Conservation (phyloP, 2,888 invertebrate genomes). For the Polyommatus iphigenia region DNA sequence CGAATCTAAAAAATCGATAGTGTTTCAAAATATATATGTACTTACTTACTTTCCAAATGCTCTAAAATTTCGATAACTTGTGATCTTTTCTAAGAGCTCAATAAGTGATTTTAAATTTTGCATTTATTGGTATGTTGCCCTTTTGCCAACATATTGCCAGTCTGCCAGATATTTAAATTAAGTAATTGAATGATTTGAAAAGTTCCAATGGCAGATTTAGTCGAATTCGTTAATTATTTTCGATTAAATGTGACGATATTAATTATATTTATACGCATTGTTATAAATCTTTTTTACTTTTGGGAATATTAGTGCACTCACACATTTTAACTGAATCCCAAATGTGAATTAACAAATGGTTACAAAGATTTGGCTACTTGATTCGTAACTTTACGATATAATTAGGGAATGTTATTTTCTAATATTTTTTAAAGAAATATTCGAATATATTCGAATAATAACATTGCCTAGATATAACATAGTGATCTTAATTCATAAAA, state of each 20-base stretch:
- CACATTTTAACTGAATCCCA: neutral
- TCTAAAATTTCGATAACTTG: conserved; percentile 46
- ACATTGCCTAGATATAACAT: too few species aligned
- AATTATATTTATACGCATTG: neutral
- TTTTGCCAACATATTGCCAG: conserved; percentile 14
- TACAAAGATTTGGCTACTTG: too few species aligned
- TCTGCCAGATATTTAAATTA: neutral
- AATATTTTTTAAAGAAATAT: too few species aligned
- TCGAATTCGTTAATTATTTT: neutral
- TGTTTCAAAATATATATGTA: neutral
- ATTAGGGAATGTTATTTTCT: too few species aligned
- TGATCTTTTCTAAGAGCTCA: neutral
- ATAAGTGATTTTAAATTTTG: conserved; percentile 9
- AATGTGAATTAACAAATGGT: too few species aligned
- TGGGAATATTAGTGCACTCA: neutral
- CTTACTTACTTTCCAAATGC: conserved; percentile 44
- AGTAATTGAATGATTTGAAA: neutral
- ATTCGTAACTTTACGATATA: too few species aligned
- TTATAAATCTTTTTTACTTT: neutral
- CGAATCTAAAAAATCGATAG: too few species aligned
- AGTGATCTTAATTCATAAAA: too few species aligned
- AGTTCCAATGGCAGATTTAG: neutral
- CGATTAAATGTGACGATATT: neutral
- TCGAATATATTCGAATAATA: too few species aligned
- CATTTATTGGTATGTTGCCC: conserved; percentile 11